A percentile compares a stretch with the other conserved stretches of the same genome.
phyloP scores from a whole-genome alignment of 2,888 invertebrate genomes.

The Aspidiotus destructor region DNA sequence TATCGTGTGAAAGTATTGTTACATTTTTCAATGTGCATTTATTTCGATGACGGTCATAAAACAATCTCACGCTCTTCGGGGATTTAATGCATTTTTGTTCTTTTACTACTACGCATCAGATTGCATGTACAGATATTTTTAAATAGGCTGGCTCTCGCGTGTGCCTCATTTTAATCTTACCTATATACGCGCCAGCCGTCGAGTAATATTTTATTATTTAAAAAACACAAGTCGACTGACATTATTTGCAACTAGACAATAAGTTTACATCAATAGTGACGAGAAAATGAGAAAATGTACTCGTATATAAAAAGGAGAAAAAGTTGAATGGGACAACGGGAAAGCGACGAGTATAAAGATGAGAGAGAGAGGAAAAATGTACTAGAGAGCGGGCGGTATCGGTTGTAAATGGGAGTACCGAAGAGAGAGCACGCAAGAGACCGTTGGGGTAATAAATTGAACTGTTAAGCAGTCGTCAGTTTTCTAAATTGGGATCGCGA shows the following conservation, averaged over 20 bases:
- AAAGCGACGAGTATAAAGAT: no score
- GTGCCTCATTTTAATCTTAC: no score
- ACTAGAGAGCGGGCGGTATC: neutral
- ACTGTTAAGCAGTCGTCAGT: conserved; percentile 27
- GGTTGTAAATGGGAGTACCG: neutral
- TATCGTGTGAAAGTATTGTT: no score
- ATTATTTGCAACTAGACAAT: neutral
- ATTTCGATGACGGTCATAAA: no score
- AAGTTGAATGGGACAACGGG: neutral
- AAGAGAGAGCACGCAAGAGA: neutral
- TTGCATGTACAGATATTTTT: no score
- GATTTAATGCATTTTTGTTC: no score
- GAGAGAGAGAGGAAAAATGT: neutral
- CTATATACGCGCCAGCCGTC: neutral
- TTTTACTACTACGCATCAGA: no score
- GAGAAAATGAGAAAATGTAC: neutral
- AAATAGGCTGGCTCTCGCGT: no score
- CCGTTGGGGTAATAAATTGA: conserved; percentile 23
- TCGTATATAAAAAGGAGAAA: neutral
- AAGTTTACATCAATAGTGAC: neutral
- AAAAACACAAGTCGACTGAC: neutral
- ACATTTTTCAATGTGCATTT: no score
- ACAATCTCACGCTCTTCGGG: no score
- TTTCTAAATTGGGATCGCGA: conserved; percentile 29
- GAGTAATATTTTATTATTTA: conserved; percentile 1